Conservation (phyloP, 2,113 vertebrate genomes). For the Mesembrinibis cayennensis region DNA sequence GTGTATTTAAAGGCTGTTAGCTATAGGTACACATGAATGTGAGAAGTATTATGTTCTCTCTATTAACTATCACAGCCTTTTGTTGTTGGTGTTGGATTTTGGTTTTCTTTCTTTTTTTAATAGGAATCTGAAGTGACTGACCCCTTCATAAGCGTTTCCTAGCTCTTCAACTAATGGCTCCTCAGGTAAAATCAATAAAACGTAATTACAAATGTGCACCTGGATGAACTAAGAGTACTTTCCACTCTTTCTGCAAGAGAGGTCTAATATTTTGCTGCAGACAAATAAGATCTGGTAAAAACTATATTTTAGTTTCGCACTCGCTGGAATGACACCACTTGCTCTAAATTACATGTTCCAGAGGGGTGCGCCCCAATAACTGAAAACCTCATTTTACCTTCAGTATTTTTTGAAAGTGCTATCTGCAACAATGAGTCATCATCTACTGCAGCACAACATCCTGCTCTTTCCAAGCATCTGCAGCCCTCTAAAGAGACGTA, state of each 20-base stretch:
- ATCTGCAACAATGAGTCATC: conserved; percentile 80
- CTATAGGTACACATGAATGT: not conserved
- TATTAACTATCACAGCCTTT: not conserved
- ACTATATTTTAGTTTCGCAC: not conserved
- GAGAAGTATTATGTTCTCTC: not conserved
- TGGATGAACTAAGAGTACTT: not conserved
- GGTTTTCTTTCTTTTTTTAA: not conserved
- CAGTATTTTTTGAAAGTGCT: conserved; percentile 36
- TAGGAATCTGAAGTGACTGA: not conserved
- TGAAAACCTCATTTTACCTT: conserved; percentile 43
- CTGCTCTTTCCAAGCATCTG: conserved; percentile 29
- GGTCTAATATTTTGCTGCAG: not conserved
- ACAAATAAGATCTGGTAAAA: not conserved
- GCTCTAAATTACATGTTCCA: not conserved
- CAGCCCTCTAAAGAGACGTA: conserved; percentile 1
- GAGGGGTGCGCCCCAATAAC: not conserved
- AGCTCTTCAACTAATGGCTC: not conserved
- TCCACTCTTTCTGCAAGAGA: not conserved
- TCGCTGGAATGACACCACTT: not conserved
- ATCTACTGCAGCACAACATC: conserved; percentile 64
- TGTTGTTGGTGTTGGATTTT: not conserved
- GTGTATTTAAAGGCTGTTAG: not conserved
- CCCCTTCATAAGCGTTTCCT: not conserved
- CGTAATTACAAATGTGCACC: not conserved
- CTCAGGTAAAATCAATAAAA: not conserved